Base-by-base conservation (phyloP, 1,140 invertebrate genomes). In the Zaprionus vittiger region DNA sequence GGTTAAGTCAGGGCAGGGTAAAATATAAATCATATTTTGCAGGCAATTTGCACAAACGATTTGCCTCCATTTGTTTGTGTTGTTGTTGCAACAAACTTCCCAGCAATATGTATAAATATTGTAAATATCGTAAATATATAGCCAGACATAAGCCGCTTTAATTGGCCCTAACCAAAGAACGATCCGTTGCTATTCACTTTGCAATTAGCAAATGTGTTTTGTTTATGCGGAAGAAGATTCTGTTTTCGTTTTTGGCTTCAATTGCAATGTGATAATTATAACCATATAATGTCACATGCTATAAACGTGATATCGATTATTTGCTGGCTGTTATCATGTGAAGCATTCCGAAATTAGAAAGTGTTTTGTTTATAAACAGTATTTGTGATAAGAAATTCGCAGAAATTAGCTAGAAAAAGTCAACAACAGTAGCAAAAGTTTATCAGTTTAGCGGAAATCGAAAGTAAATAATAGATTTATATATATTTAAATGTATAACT, bases 21-120 rank as follows among this genome's bases (percentile, higher is more conserved):
- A 77, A 73, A 84, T 84, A 87, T 89, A 85, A 89, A 90, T 89
- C 85, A 89, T 75, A 90, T 90, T 84, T 90, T 84, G 81, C 75
- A 64, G 64, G 78, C 85, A 87, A 89, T 89, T 89, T 89, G 85
- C 85, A 84, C 81, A 89, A 89, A 85, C 84, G 85, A 89, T 90
- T 87, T 87, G 78, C 41, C 41, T 47, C 41, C 6, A 54, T 84
- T 76, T 74, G 66, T 71, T 63, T 78, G 65, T 87, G 65, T 89
- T 41, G 38, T 44, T 47, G 41, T 79, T 84, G 70, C 71, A 55
- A 77, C 12, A 56, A 62, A 76, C 67, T 52, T 41, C 56, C 24
- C 24, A 41, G 41, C 28, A 61, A 62, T 71, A 24, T 52, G 11
- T 24, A 52, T 14, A 24, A 52, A 52, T 24, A 24, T 52, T 1